Percentiles rank a stretch among this genome's conserved stretches.
Conservation (phyloP, 2,113 vertebrate species). For the Phalacrocorax brasilianus region DNA sequence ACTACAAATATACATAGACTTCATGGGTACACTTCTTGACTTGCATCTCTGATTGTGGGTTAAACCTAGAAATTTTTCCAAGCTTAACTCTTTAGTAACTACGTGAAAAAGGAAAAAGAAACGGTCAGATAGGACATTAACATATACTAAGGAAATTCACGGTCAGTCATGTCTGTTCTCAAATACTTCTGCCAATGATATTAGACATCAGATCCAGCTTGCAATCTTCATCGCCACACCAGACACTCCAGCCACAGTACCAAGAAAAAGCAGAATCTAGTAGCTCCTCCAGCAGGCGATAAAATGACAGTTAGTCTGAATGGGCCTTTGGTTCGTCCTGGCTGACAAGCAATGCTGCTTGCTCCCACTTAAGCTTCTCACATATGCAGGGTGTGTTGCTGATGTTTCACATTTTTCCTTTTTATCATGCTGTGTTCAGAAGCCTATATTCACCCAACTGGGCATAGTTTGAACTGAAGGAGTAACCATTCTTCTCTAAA, state of each 20-base stretch:
- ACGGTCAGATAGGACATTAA: not conserved
- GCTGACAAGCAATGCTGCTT: not conserved
- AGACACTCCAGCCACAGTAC: not conserved
- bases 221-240: not conserved
- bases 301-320: not conserved
- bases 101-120: not conserved
- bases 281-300: not conserved
- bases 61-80: not conserved
- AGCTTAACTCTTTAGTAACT: not conserved
- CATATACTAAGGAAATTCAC: not conserved
- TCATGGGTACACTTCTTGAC: not conserved
- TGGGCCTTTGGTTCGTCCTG: not conserved
- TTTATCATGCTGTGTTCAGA: not conserved
- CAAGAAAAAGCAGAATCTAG: not conserved
- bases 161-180: not conserved
- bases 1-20: not conserved
- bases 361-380: not conserved
- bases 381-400: not conserved
- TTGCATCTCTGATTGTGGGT: not conserved
- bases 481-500: not conserved
- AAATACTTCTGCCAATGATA: not conserved
- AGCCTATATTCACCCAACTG: not conserved
- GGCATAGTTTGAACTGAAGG: not conserved
- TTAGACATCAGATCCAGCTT: not conserved
- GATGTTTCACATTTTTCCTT: not conserved